A percentile compares a stretch with the other conserved stretches of the same genome.
phyloP scores from a whole-genome alignment of 1,140 invertebrate genomes.

The Atopsyche davidsoni region DNA sequence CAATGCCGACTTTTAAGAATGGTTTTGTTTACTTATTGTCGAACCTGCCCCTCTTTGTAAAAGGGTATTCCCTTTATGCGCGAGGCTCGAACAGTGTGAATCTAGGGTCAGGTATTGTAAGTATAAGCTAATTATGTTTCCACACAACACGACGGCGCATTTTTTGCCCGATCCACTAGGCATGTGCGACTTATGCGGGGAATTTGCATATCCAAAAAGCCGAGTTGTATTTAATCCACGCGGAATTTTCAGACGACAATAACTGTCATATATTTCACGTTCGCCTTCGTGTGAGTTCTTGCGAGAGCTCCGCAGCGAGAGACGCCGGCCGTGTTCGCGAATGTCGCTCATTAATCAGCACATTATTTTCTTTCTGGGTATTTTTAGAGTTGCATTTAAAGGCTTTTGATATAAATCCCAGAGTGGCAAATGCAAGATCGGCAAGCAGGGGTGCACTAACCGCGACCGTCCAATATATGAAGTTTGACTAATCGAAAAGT shows the following conservation, averaged over 20 bases:
- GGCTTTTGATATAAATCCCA: too few species aligned
- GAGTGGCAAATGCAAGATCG: too few species aligned
- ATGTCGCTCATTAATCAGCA: too few species aligned
- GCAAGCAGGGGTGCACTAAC: too few species aligned
- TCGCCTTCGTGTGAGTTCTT: conserved; percentile 11
- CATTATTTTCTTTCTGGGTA: too few species aligned
- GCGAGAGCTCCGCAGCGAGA: too few species aligned
- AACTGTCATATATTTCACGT: conserved; percentile 15
- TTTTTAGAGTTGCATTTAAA: too few species aligned
- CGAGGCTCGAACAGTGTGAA: conserved; percentile 22
- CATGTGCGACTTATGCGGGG: background rate
- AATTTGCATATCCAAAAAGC: conserved; percentile 22
- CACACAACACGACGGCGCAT: conserved; percentile 30
- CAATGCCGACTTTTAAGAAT: conserved; percentile 17
- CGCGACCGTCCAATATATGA: too few species aligned
- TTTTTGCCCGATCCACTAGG: too few species aligned
- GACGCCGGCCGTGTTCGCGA: too few species aligned
- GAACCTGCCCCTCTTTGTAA: conserved; percentile 17
- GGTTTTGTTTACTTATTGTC: conserved; percentile 28
- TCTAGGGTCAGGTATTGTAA: conserved; percentile 24
- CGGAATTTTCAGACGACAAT: conserved; percentile 23
- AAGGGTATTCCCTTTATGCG: conserved; percentile 12
- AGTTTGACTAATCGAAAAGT: too few species aligned
- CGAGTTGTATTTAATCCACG: conserved; percentile 22
- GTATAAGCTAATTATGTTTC: conserved; percentile 32